These are phyloP conservation scores for Platyura marginata DNA, from an alignment of 1,140 invertebrate species.

Conservation along the genomic window DNA sequence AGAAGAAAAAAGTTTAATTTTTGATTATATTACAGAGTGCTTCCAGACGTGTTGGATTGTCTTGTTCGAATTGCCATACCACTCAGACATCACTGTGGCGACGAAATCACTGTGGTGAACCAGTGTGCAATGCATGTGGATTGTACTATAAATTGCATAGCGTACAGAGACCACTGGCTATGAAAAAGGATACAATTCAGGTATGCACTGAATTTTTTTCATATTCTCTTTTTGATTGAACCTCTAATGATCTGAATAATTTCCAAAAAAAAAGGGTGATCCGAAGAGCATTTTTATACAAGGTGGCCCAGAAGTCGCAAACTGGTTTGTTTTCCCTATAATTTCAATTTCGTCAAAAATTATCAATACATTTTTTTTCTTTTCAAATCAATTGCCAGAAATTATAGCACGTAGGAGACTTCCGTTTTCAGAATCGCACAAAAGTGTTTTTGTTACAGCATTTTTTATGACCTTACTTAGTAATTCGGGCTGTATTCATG, in stretches of 20 bases:
- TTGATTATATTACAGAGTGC: conserved; percentile 12
- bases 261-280: background rate
- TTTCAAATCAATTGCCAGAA: no score
- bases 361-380: no score
- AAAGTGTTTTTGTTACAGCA: no score
- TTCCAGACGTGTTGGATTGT: conserved; percentile 52
- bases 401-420: no score
- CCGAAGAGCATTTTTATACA: background rate
- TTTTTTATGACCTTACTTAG: no score
- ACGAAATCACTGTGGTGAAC: conserved; percentile 67
- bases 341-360: no score
- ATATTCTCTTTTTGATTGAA: conserved; percentile 2
- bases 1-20: background rate
- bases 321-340: no score
- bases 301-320: background rate
- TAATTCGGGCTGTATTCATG: no score
- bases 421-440: no score
- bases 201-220: conserved; percentile 16
- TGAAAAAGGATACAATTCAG: conserved; percentile 93
- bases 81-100: conserved; percentile 77
- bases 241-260: background rate
- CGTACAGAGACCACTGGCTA: conserved; percentile 68
- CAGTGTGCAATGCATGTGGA: conserved; percentile 89
- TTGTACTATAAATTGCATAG: conserved; percentile 84
- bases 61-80: conserved; percentile 83